Percentiles rank a stretch among this genome's conserved stretches.
Evolutionary conservation across 2,888 invertebrate genomes (phyloP).

Genomic region (Andrena camellia): DNA sequence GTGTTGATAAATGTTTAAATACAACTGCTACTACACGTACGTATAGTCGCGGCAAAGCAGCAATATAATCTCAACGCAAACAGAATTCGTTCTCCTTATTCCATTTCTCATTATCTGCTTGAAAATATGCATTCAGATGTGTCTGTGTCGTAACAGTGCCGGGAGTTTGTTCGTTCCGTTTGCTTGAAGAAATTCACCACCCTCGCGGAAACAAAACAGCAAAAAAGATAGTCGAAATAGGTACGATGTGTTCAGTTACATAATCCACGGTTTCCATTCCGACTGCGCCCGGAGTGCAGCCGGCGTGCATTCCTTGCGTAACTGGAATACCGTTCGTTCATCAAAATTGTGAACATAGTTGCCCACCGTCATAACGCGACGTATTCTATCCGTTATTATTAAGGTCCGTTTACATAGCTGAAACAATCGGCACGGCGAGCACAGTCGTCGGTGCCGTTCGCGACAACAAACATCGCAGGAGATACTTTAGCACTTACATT

Average conservation of each 20-base stretch:
- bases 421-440: not conserved
- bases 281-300: not conserved
- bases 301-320: constrained; percentile 14
- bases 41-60: too few species aligned
- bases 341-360: constrained; percentile 9
- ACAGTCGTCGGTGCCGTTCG: not conserved
- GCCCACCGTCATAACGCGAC: not conserved
- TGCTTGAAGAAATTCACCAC: not conserved
- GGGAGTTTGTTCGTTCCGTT: not conserved
- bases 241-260: constrained; percentile 13
- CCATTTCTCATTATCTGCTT: too few species aligned
- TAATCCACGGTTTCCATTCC: constrained; percentile 19
- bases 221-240: not conserved
- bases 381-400: constrained; percentile 7
- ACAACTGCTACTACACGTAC: too few species aligned
- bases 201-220: not conserved
- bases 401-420: not conserved
- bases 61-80: not conserved
- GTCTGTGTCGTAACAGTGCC: not conserved
- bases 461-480: not conserved
- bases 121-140: too few species aligned
- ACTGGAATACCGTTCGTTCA: constrained; percentile 9
- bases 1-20: too few species aligned
- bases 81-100: too few species aligned
- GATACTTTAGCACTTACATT: not conserved